phyloP scores from a whole-genome alignment of 2,888 invertebrate species.

The Cosmorhoe ocellata region DNA sequence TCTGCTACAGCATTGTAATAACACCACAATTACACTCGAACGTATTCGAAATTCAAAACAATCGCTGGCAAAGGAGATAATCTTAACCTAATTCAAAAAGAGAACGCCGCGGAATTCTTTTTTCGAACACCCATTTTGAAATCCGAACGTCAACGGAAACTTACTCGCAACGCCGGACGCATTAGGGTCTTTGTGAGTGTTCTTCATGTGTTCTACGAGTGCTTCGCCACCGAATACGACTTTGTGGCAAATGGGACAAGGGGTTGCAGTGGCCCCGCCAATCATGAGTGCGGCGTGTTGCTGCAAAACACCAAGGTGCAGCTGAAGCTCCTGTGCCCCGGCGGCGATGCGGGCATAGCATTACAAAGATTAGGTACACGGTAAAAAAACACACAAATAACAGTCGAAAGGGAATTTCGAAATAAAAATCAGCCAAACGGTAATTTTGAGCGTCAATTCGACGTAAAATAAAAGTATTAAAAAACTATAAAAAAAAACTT shows the following conservation, averaged over 20 bases:
- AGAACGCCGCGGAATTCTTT: slow-evolving; percentile 34
- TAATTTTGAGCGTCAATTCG: slow-evolving; percentile 51
- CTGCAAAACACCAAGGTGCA: slow-evolving; percentile 96
- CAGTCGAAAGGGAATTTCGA: slow-evolving; percentile 58
- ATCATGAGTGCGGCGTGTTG: slow-evolving; percentile 96
- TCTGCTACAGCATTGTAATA: slow-evolving; percentile 44
- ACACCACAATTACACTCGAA: background rate
- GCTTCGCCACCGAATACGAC: slow-evolving; percentile 96
- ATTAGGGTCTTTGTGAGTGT: slow-evolving; percentile 96
- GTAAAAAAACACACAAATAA: slow-evolving; percentile 51
- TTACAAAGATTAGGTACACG: slow-evolving; percentile 67
- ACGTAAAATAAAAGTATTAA: slow-evolving; percentile 8
- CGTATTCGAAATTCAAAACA: slow-evolving; percentile 8
- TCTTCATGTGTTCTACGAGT: slow-evolving; percentile 97
- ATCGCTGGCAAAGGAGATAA: slow-evolving; percentile 29
- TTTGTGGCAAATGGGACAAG: slow-evolving; percentile 97
- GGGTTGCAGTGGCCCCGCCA: slow-evolving; percentile 95
- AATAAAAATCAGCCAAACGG: slow-evolving; percentile 48
- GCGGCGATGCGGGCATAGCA: slow-evolving; percentile 76
- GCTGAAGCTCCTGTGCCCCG: slow-evolving; percentile 90
- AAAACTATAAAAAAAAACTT: slow-evolving; percentile 21
- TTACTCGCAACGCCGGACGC: slow-evolving; percentile 95
- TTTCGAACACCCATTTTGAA: slow-evolving; percentile 35
- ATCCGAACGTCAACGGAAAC: slow-evolving; percentile 69
- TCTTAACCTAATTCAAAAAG: slow-evolving; percentile 27